Base-by-base conservation (phyloP, 2,888 invertebrate species). In the Drosophila gaucha region DNA sequence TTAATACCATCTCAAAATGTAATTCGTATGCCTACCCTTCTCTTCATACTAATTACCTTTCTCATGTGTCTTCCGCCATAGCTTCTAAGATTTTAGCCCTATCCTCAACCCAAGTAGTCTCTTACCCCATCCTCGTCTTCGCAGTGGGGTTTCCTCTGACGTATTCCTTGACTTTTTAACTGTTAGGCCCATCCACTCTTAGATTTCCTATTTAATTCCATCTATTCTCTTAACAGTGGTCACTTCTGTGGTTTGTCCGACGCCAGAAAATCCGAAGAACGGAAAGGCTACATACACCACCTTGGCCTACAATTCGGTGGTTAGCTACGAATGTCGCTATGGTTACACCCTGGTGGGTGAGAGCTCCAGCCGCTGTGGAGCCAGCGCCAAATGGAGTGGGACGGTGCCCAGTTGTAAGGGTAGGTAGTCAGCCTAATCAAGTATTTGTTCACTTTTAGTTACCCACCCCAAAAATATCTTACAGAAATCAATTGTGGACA, bases 401-500 rank as follows among this genome's bases (percentile, higher is more conserved):
- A 93, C 94, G n/a, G 95, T 96, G 80, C 98, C 99, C 1, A 93
- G 94, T 77, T 99, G 99, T 91, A 97, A 97, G 95, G 97, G 98
- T 97, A 73, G 75, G 70, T 59, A 2, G 6, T n/a, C 6, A 2
- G 6, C 5, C 12, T 6, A 12, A 31, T 31, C 12, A 9, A 28
- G 6, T 28, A 1, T 28, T 28, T n/a, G n/a, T n/a, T n/a, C n/a
- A n/a, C n/a, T n/a, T n/a, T n/a, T n/a, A n/a, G n/a, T n/a, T 1
- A 6, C 0, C 2, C 16, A 24, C 24, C 9, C 10, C 12, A 9
- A 1, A 16, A 43, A 9, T 39, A 8, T 8, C 2, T 24, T 30
- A 30, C 64, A 97, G 99, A 99, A 93, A 98, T 99, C 88, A 97
- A 99, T 93, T 99, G 99, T 92, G 98, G 98, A 0, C 95, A 96